Evolutionary conservation across 2,797 vertebrate species (phyloP).

Genomic region (Mormyrus hasselquistii): DNA sequence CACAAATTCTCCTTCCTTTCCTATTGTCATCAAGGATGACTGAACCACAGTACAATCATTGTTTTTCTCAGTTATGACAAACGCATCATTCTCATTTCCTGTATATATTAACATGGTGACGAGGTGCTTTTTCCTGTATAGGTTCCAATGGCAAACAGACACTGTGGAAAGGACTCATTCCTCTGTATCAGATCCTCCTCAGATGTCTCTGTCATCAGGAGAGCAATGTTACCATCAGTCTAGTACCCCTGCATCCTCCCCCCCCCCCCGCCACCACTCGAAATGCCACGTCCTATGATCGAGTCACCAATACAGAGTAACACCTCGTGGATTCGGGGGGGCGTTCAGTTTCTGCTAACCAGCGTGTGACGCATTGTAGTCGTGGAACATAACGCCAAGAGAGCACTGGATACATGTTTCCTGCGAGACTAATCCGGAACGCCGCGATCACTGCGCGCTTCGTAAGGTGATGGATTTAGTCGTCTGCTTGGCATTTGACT

Average conservation of each 20-base stretch:
- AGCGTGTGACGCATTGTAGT: not conserved
- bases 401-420: not conserved
- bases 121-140: not conserved
- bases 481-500: not conserved
- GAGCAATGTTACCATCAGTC: not conserved
- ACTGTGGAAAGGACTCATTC: not conserved
- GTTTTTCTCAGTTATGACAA: not conserved
- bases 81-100: not conserved
- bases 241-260: not conserved
- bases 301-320: not conserved
- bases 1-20: not conserved
- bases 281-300: not conserved
- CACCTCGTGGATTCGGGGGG: not conserved
- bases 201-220: not conserved
- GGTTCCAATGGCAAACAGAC: not conserved
- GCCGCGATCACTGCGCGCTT: not conserved
- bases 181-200: not conserved
- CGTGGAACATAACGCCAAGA: not conserved
- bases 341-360: not conserved
- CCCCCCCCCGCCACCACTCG: not conserved
- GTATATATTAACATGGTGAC: not conserved
- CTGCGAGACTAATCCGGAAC: not conserved
- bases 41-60: not conserved
- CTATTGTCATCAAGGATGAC: not conserved
- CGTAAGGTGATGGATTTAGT: not conserved